phyloP scores from a whole-genome alignment of 2,113 vertebrate species.

The Sander vitreus region DNA sequence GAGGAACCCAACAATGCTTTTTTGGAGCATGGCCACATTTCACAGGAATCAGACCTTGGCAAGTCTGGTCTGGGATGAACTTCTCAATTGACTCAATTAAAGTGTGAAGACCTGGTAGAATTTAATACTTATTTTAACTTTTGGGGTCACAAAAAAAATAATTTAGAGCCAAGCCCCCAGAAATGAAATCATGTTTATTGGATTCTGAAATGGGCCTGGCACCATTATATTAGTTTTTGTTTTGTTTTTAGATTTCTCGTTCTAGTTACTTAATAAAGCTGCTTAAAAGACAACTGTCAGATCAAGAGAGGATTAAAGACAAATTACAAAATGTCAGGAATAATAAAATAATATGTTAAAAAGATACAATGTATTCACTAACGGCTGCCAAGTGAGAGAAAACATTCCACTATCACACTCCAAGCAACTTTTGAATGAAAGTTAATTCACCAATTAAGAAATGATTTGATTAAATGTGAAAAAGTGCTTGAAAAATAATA shows the following conservation, averaged over 20 bases:
- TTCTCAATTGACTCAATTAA: neutral
- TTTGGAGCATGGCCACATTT: neutral
- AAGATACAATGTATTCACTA: neutral
- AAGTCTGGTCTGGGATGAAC: neutral
- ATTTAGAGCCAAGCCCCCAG: neutral
- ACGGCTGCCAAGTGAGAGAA: neutral
- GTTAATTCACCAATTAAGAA: neutral
- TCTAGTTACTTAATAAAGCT: neutral
- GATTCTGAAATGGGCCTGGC: neutral
- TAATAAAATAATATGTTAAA: neutral
- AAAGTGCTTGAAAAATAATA: neutral
- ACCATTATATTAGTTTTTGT: too few species aligned
- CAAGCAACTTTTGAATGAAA: neutral
- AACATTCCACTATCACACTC: neutral
- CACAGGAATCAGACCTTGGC: neutral
- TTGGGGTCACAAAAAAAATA: too few species aligned
- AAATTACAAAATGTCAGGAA: too few species aligned
- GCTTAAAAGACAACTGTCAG: neutral
- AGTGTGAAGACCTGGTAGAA: neutral
- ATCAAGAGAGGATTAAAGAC: neutral
- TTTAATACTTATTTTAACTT: neutral
- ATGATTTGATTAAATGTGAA: neutral
- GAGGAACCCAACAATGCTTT: neutral
- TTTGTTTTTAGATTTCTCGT: neutral
- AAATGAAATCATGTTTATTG: neutral